phyloP scores from a whole-genome alignment of 2,113 vertebrate species.

The Pelecanoides urinatrix region DNA sequence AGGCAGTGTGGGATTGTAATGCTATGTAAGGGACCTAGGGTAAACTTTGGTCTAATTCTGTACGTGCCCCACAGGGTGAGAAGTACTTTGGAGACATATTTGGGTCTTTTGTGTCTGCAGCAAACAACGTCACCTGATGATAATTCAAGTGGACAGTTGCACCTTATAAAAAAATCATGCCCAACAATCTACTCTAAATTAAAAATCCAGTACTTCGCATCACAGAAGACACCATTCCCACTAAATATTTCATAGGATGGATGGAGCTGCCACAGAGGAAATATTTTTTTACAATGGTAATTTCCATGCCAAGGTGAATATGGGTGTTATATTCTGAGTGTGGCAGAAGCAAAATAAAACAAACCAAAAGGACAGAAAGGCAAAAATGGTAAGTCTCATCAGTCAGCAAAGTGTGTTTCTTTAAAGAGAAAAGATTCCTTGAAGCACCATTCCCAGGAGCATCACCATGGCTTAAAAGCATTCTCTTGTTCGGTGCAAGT shows the following conservation, averaged over 20 bases:
- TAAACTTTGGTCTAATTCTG: neutral
- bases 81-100: neutral
- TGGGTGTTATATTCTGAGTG: conserved; percentile 1
- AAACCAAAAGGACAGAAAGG: neutral
- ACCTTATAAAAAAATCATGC: conserved; percentile 73
- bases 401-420: conserved; percentile 62
- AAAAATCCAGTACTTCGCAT: conserved; percentile 67
- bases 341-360: neutral
- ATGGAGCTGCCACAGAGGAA: conserved; percentile 64
- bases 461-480: conserved; percentile 68
- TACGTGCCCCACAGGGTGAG: neutral
- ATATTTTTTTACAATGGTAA: conserved; percentile 63
- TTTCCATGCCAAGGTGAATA: conserved; percentile 72
- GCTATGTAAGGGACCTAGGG: neutral
- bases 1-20: neutral
- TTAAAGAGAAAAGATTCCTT: conserved; percentile 78
- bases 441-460: conserved; percentile 74
- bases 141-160: conserved; percentile 75
- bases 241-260: conserved; percentile 76
- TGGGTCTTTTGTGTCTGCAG: conserved; percentile 67
- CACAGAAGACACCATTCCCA: neutral
- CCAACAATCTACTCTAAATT: conserved; percentile 68
- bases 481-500: conserved; percentile 67
- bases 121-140: conserved; percentile 63
- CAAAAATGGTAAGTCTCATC: neutral